Evolutionary conservation across 2,797 vertebrate genomes (phyloP).

Genomic region (Brachyrhaphis roseni): DNA sequence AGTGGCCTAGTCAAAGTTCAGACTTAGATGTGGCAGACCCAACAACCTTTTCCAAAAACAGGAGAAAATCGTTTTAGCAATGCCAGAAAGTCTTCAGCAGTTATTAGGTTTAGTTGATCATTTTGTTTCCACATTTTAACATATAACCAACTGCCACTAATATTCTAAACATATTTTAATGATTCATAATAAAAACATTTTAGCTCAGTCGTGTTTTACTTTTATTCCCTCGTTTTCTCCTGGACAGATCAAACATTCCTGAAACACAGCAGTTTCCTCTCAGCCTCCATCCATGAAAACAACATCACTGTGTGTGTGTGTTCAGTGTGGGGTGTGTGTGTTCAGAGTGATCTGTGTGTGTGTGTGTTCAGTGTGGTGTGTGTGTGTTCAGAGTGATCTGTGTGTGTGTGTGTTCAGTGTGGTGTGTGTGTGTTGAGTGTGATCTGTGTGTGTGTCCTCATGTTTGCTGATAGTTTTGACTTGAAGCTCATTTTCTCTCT

Average conservation of each 20-base stretch:
- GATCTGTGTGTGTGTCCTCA: conserved; percentile 5
- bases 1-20: not conserved
- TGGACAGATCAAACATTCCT: not conserved
- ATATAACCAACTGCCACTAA: not conserved
- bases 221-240: not conserved
- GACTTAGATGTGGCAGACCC: not conserved
- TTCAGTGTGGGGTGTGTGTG: no score
- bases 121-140: conserved; percentile 1
- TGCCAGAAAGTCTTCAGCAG: no score
- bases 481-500: no score
- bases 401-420: conserved; percentile 9
- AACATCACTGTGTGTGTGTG: not conserved
- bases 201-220: no score
- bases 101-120: not conserved
- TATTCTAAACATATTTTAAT: not conserved
- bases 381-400: no score
- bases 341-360: no score
- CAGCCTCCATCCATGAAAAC: conserved; percentile 48
- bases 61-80: not conserved
- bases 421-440: no score
- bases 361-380: not conserved
- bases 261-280: conserved; percentile 42
- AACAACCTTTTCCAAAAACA: not conserved
- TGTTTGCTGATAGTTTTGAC: no score
- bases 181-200: not conserved